Base-by-base conservation (phyloP, 2,888 invertebrate genomes). In the Sphinx pinastri region DNA sequence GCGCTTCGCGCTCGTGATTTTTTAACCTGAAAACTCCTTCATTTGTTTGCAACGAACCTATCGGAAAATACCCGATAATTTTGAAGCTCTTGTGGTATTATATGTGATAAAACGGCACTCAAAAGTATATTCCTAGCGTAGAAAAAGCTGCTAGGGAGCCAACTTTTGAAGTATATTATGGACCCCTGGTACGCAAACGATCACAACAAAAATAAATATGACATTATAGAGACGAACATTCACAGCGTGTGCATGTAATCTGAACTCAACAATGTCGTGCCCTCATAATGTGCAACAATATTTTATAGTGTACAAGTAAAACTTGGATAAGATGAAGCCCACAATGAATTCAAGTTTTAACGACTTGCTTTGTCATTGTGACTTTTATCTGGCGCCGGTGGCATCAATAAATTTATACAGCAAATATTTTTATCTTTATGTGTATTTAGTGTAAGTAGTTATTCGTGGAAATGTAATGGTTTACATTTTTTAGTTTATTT, bases 221-320 rank as follows among this genome's bases (percentile, higher is more conserved):
- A 19, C 19, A 25, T 49, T 47, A 63, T 7, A 16, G 19, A 19
- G 19, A 63, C 13, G 57, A 38, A 55, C 11, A 55, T 55, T 55
- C 55, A 5, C 47, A 16, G 19, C 49, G 13, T 19, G 10, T 63
- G 19, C 13, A 63, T 13, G 49, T 13, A 58, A 31, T 31, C 31
- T 58, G 14, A 13, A 38, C 58, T 45, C 1, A n/a, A 49, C 63
- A 63, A 63, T 63, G 63, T 63, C 47, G 19, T 60, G 60, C 60
- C 63, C 63, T 49, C 13, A 13, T 63, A 63, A 63, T 63, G 12
- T 8, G 63, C 49, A 63, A 7, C 11, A 2, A 19, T 49, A 47
- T 19, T 13, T 47, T 58, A 58, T 58, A 58, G 10, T 19, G 55
- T 58, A 38, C 58, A 58, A 31, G 16, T 47, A 49, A 19, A 49